Evolutionary conservation across 2,797 vertebrate genomes (phyloP), one percentile per base, ranked within the genome.

Genomic region (Champsocephalus gunnari): DNA sequence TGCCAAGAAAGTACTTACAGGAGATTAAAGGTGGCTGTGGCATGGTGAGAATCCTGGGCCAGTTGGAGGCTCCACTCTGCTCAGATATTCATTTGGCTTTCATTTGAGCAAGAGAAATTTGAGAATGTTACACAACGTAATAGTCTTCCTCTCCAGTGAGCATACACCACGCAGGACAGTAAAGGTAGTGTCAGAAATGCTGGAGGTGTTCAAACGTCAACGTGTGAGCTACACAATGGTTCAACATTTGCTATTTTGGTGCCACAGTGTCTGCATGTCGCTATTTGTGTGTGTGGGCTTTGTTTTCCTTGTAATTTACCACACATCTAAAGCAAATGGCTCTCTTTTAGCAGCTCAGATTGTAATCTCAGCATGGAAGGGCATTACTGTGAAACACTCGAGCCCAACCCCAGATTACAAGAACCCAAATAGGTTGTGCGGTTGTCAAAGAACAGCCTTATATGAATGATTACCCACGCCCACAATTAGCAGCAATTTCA

Each of bases 271-370:
- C 80, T 87, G 75, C 62, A 44, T 81, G 53, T 73, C 76, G 47
- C 66, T 84, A 28, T 66, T 59, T 71, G 50, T 68, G 77, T 66
- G 44, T 65, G 60, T 43, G n/a, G 32, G 64, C 61, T 80, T 72
- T 87, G 78, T 87, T 89, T 89, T 85, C 41, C 77, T 83, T 85
- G 79, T 43, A 77, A 80, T 89, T 88, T 75, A 51, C 73, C 66
- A 73, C 41, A 32, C 72, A 72, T 82, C 64, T 79, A 47, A 85
- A 77, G 75, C 83, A 79, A 90, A 82, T 77, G 67, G 84, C 47
- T 55, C 84, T 83, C 79, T 82, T 72, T 58, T 75, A 71, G 80
- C 75, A 77, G 70, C 84, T 81, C 62, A 88, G 91, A 92, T 92
- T 66, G 82, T 70, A 86, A 93, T 92, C 93, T 79, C 71, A 71